These are phyloP conservation scores for Bellardia bayeri DNA, from an alignment of 2,888 invertebrate genomes.

Conservation along the genomic window DNA sequence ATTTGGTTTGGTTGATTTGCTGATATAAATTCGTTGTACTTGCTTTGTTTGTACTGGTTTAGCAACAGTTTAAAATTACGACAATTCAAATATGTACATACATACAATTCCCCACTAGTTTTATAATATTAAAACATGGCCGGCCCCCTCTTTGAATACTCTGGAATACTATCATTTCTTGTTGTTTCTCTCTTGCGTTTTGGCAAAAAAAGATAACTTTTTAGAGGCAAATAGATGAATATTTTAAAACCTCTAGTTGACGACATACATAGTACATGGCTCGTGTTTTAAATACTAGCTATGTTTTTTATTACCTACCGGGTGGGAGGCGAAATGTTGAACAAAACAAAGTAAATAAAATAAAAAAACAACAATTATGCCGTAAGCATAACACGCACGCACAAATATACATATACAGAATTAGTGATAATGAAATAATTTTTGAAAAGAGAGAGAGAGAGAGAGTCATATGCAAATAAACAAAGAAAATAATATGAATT, in stretches of 20 bases:
- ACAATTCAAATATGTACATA: too few relatives aligned
- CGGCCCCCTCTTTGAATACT: neutral
- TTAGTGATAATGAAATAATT: neutral
- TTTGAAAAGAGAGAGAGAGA: neutral
- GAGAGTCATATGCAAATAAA: neutral
- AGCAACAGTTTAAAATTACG: too few relatives aligned
- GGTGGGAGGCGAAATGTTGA: neutral
- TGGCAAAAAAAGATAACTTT: neutral
- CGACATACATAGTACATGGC: neutral
- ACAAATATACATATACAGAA: neutral
- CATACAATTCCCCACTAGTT: neutral
- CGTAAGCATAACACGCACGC: slow-evolving; percentile 3
- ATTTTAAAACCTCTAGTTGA: neutral
- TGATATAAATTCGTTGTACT: too few relatives aligned
- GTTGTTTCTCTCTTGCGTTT: neutral
- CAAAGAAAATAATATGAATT: neutral
- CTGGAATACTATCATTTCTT: neutral
- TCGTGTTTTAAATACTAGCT: slow-evolving; percentile 19
- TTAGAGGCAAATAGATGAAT: neutral
- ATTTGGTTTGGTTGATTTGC: too few relatives aligned
- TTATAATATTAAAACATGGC: neutral
- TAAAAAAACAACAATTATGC: slow-evolving; percentile 6
- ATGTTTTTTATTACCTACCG: neutral
- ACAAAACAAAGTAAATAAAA: neutral
- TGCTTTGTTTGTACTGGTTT: too few relatives aligned